Evolutionary conservation across 2,797 vertebrate genomes (phyloP).

Genomic region (Vireo griseus): DNA sequence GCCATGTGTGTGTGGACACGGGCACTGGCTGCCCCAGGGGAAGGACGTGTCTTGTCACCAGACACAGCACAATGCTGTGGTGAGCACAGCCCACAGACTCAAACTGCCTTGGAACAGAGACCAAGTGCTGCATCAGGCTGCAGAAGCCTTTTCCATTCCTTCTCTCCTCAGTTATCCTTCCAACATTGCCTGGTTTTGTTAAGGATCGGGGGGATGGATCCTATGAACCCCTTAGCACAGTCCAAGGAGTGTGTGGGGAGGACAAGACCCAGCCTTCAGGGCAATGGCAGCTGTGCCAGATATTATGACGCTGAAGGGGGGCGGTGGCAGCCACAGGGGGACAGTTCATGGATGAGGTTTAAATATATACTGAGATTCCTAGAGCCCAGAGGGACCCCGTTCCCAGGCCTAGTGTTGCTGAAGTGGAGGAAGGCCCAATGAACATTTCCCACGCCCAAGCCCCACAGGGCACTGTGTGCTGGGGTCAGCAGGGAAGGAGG

Average conservation of each 20-base stretch:
- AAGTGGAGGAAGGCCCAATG: background rate
- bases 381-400: background rate
- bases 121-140: background rate
- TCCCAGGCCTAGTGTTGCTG: background rate
- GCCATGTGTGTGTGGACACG: background rate
- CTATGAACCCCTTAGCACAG: background rate
- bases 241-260: background rate
- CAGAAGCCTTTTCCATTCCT: background rate
- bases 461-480: background rate
- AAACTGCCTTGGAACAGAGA: background rate
- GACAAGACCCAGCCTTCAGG: background rate
- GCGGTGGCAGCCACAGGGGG: background rate
- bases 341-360: background rate
- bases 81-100: fast-evolving
- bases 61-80: fast-evolving
- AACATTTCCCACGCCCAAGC: fast-evolving
- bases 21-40: background rate
- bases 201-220: background rate
- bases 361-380: background rate
- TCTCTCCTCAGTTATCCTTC: background rate
- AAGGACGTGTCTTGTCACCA: fast-evolving
- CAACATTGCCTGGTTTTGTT: background rate
- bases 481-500: background rate
- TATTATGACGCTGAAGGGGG: background rate
- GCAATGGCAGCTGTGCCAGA: background rate